Conservation (phyloP, 2,888 invertebrate genomes). For the Erebia aethiops region DNA sequence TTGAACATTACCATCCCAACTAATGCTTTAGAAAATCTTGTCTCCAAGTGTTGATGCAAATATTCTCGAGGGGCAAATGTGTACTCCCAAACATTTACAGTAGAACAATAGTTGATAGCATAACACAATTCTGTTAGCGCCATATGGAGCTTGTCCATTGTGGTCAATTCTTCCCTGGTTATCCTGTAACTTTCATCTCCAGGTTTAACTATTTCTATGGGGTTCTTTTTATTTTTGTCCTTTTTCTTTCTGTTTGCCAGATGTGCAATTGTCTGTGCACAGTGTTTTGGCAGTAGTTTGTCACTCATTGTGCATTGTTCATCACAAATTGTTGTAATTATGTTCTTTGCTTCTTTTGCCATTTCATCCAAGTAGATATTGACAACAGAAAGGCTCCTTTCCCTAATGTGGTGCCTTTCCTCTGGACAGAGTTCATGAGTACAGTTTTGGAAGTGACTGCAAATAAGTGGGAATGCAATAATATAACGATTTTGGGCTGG, state of each 20-base stretch:
- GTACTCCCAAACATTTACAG: constrained; percentile 99
- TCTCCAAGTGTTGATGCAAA: constrained; percentile 97
- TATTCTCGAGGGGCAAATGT: constrained; percentile 99
- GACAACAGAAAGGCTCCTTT: constrained; percentile 96
- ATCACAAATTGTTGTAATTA: constrained; percentile 98
- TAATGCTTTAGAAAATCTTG: constrained; percentile 93
- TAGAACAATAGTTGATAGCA: constrained; percentile 97
- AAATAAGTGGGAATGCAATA: constrained; percentile 98
- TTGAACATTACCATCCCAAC: constrained; percentile 99
- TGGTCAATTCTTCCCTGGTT: constrained; percentile 97
- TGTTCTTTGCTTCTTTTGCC: constrained; percentile 99
- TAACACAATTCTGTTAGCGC: constrained; percentile 98
- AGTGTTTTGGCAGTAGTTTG: constrained; percentile 96
- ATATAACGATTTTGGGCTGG: constrained; percentile 99
- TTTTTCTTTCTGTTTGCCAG: constrained; percentile 95
- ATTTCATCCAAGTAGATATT: constrained; percentile 99
- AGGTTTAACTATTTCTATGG: constrained; percentile 93
- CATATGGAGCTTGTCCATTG: constrained; percentile 99
- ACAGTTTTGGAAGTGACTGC: constrained; percentile 98
- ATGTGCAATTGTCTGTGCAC: constrained; percentile 94
- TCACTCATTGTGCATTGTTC: constrained; percentile 99
- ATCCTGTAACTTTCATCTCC: constrained; percentile 98
- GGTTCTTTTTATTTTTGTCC: constrained; percentile 94
- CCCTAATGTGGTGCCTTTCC: constrained; percentile 97
- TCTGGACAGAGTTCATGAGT: constrained; percentile 99